Base-by-base conservation (phyloP, 1,140 invertebrate genomes). In the Zaprionus ornatus region DNA sequence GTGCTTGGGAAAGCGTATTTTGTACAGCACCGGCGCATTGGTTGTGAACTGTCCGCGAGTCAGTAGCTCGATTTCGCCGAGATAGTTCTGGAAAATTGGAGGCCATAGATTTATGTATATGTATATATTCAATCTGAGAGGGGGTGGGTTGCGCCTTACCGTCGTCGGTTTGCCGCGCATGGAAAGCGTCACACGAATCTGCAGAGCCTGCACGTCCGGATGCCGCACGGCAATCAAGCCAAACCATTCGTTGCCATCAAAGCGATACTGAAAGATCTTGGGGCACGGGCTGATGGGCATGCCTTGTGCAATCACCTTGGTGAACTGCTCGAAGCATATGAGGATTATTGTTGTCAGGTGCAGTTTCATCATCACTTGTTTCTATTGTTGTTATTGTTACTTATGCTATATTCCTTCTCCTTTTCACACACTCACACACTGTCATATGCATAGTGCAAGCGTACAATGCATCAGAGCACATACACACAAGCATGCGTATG, bases 91-190 rank as follows among this genome's bases (percentile, higher is more conserved):
- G 0, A 66, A 2, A 19, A 12, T 6, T 19, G 6, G n/a, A 7
- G 12, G 13, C 4, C 37, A 48, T 52, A 37, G 21, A 5, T 19
- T 23, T 17, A 6, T 2, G 37, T 19, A 6, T 25, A 4, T 2
- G n/a, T n/a, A 10, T 32, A 32, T 32, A 32, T 32, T 32, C 29
- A 3, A 10, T 32, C 3, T 32, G 9, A 9, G 2, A 32, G 9
- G 9, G 9, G 9, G 0, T 32, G 9, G 9, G 9, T 9, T 32
- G 29, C 9, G n/a, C 4, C 85, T 74, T 40, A 92, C 91, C 67
- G 91, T 92, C 1, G 90, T 90, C 4, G 86, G 91, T 54, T 92
- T 92, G 17, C 91, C 91, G 1, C 90, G 80, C 90, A 92, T 90
- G 7, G 91, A 91, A n/a, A 92, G 82, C 7, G 80, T 90, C 1